Evolutionary conservation across 2,797 vertebrate genomes (phyloP).

Genomic region (Coreius guichenoti): DNA sequence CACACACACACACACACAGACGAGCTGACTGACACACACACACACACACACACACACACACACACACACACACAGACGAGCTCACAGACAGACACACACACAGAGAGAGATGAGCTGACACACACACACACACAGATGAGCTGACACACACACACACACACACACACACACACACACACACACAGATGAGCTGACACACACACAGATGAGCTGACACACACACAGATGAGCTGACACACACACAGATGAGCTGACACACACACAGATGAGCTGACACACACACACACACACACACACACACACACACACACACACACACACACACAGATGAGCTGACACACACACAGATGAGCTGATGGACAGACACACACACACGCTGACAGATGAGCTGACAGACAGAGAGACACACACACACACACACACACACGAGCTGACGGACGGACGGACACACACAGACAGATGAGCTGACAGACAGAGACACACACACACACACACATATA

Average conservation of each 20-base stretch:
- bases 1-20: too few species aligned
- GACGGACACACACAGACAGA: too few species aligned
- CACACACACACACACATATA: neutral
- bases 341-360: too few species aligned
- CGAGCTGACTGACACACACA: neutral
- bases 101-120: too few species aligned
- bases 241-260: neutral
- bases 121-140: too few species aligned
- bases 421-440: neutral
- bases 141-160: too few species aligned
- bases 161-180: neutral
- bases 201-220: conserved; percentile 6
- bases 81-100: too few species aligned
- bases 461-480: too few species aligned
- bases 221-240: neutral
- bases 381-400: neutral
- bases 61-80: too few species aligned
- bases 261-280: too few species aligned
- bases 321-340: neutral
- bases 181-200: too few species aligned
- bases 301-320: neutral
- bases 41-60: neutral
- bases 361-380: too few species aligned
- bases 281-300: neutral
- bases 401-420: neutral